Percentiles rank a stretch among this genome's conserved stretches.
These are phyloP conservation scores for Euphydryas editha DNA, from an alignment of 2,888 invertebrate genomes.

Conservation along the genomic window DNA sequence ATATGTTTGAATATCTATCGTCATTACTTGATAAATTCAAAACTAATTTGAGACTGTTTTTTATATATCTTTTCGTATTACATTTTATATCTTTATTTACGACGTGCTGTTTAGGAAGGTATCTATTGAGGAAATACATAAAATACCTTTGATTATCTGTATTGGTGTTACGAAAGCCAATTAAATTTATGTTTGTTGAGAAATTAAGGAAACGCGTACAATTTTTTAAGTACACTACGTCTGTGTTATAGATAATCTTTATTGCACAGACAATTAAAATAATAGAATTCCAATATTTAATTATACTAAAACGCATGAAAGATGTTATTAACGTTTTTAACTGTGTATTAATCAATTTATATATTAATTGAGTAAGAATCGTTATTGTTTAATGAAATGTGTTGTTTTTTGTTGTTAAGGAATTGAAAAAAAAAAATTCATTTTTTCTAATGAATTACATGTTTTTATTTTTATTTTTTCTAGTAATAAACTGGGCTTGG, in stretches of 20 bases:
- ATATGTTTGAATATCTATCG: no score
- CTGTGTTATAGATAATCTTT: neutral
- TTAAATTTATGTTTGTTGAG: slow-evolving; percentile 27
- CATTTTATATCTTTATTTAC: slow-evolving; percentile 11
- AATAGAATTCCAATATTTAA: neutral
- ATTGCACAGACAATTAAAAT: neutral
- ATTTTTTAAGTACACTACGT: neutral
- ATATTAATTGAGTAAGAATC: neutral
- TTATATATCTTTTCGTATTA: neutral
- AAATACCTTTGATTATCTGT: slow-evolving; percentile 13
- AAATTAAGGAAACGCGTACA: slow-evolving; percentile 2
- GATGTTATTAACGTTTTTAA: neutral
- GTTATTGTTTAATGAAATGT: neutral
- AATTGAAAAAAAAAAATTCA: no score
- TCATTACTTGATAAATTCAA: no score
- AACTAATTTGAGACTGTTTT: no score
- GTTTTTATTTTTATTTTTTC: no score
- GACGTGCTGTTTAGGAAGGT: slow-evolving; percentile 22
- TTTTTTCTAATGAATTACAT: no score
- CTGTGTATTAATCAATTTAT: neutral
- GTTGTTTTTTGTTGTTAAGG: neutral
- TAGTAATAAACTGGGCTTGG: no score
- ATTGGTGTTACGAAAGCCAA: slow-evolving; percentile 14
- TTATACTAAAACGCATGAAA: neutral
- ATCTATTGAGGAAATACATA: slow-evolving; percentile 20